Conservation (phyloP, 2,113 vertebrate genomes). For the Nannospalax galili region DNA sequence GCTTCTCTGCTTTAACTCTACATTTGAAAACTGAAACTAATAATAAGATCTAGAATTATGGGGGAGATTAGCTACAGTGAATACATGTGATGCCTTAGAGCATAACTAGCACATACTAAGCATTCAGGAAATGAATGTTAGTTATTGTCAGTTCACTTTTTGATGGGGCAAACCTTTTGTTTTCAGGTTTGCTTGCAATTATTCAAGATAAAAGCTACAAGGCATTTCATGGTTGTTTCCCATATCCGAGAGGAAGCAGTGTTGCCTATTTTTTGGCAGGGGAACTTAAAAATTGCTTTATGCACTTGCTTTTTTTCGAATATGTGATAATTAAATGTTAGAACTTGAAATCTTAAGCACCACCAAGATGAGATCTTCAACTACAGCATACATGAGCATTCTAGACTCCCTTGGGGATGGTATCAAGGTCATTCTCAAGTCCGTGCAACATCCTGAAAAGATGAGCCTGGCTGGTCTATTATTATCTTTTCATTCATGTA, state of each 20-base stretch:
- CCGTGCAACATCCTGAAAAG: not conserved
- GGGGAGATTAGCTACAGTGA: not conserved
- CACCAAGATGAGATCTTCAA: not conserved
- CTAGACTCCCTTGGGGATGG: not conserved
- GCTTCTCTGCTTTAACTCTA: conserved; percentile 17
- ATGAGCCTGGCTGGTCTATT: not conserved
- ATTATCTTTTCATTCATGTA: not conserved
- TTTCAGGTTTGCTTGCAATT: conserved; percentile 15
- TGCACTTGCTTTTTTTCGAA: not conserved
- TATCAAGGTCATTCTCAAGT: not conserved
- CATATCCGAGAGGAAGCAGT: not conserved
- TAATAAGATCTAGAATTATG: not conserved
- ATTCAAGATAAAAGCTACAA: conserved; percentile 14
- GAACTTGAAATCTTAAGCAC: not conserved
- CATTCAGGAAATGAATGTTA: not conserved
- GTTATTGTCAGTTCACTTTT: not conserved
- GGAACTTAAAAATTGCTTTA: not conserved
- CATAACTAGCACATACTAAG: not conserved
- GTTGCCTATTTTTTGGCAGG: not conserved
- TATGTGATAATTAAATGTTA: not conserved
- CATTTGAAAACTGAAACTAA: conserved; percentile 14
- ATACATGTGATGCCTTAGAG: not conserved
- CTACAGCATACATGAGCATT: not conserved
- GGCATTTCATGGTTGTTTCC: not conserved
- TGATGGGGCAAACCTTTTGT: not conserved